Evolutionary conservation across 2,888 invertebrate genomes (phyloP).

Genomic region (Cerastis rubricosa): DNA sequence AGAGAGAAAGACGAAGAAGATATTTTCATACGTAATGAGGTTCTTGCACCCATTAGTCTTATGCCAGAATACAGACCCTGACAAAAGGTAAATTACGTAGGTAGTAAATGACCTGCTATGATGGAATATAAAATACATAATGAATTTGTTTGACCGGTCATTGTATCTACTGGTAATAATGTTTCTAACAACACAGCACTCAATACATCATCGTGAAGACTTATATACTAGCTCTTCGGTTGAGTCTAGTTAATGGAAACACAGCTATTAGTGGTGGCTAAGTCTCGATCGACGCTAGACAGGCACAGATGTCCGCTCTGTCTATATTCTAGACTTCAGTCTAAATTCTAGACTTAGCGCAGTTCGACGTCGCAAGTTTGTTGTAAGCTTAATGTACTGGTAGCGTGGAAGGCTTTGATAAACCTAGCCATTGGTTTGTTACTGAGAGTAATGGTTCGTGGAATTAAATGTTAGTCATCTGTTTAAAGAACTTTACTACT

Average conservation of each 20-base stretch:
- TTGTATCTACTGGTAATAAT: neutral
- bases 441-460: neutral
- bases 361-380: conserved; percentile 39
- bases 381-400: conserved; percentile 47
- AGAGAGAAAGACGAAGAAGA: neutral
- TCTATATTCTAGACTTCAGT: conserved; percentile 58
- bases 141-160: too few species aligned
- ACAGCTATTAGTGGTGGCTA: conserved; percentile 66
- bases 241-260: conserved; percentile 60
- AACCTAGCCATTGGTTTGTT: conserved; percentile 7
- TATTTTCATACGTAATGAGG: neutral
- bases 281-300: conserved; percentile 54
- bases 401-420: conserved; percentile 8
- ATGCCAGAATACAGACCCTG: too few species aligned
- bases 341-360: conserved; percentile 57
- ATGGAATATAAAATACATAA: neutral
- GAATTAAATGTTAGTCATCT: neutral
- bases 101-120: neutral
- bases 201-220: neutral
- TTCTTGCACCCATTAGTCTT: neutral
- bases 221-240: neutral
- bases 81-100: neutral
- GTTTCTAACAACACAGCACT: neutral
- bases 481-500: neutral
- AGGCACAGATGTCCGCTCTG: conserved; percentile 58